Conservation (phyloP, 2,797 vertebrate species). For the Sorex maritimensis region DNA sequence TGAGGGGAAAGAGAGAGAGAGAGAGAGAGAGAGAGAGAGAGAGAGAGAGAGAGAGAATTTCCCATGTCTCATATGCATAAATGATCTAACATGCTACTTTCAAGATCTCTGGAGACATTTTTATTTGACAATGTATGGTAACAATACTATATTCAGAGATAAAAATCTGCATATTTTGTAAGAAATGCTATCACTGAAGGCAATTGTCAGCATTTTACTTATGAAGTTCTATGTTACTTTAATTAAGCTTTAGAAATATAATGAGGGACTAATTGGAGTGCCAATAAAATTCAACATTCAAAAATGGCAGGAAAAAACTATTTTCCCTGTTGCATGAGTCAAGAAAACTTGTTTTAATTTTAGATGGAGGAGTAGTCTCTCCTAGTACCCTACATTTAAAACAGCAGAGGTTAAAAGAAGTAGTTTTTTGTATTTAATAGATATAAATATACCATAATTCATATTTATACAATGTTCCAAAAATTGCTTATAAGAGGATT, state of each 20-base stretch:
- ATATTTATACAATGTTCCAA: neutral
- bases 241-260: conserved; percentile 35
- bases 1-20: too few species aligned
- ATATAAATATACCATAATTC: neutral
- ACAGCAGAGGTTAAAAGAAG: neutral
- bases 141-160: neutral
- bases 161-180: conserved; percentile 9
- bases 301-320: neutral
- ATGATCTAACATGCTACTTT: conserved; percentile 38
- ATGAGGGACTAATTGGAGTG: neutral
- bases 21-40: too few species aligned
- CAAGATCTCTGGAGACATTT: conserved; percentile 32
- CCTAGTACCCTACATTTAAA: conserved; percentile 7
- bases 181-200: conserved; percentile 12
- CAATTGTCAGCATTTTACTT: conserved; percentile 49
- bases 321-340: neutral
- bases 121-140: neutral
- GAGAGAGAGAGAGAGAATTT: neutral
- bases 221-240: neutral
- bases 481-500: neutral
- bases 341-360: neutral
- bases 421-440: conserved; percentile 39
- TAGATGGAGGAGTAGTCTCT: neutral
- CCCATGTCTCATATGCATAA: neutral
- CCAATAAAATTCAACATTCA: conserved; percentile 25